Conservation (phyloP, 2,113 vertebrate genomes). For the Crypturellus undulatus region DNA sequence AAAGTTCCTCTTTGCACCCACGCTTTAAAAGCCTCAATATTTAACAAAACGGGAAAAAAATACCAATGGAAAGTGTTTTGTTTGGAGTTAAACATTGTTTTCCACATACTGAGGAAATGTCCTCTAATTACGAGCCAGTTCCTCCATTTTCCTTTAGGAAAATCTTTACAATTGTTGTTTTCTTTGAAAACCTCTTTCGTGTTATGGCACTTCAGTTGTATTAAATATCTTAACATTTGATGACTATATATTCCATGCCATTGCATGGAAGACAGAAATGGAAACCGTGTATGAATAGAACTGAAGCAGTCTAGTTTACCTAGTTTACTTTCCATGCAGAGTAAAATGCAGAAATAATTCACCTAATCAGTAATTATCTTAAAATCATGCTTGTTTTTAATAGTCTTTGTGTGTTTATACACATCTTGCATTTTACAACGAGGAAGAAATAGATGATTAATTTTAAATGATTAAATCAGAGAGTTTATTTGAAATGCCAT, state of each 20-base stretch:
- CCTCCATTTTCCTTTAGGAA: constrained; percentile 31
- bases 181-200: constrained; percentile 28
- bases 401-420: background rate
- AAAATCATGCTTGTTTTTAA: constrained; percentile 9
- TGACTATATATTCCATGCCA: background rate
- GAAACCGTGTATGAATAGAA: constrained; percentile 22
- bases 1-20: background rate
- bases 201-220: constrained; percentile 21
- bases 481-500: background rate
- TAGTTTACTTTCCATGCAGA: background rate
- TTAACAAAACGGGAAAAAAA: constrained; percentile 3
- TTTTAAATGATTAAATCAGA: background rate
- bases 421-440: background rate
- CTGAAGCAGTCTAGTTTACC: background rate
- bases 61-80: background rate
- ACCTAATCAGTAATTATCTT: background rate
- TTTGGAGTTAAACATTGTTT: constrained; percentile 34
- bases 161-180: constrained; percentile 43
- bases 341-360: constrained; percentile 27
- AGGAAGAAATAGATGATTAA: background rate
- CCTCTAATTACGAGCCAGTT: background rate
- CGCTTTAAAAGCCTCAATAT: background rate
- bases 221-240: constrained; percentile 29
- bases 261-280: constrained; percentile 33
- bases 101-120: constrained; percentile 18